Conservation (phyloP, 1,140 invertebrate species). For the Drosophila seguyi region DNA sequence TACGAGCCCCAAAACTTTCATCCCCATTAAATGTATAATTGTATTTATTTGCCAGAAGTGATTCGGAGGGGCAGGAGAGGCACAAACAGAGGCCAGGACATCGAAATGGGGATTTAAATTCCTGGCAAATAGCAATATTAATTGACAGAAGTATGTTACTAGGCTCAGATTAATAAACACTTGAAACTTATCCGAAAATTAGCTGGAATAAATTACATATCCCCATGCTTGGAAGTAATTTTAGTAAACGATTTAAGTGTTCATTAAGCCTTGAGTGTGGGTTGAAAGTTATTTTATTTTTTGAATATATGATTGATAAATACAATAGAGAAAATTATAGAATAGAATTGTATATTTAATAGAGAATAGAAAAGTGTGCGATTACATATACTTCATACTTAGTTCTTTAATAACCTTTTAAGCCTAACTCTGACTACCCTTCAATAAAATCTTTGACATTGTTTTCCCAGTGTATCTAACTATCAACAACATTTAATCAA, state of each 20-base stretch:
- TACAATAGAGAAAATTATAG: neutral
- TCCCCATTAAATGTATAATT: slow-evolving; percentile 57
- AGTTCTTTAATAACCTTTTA: neutral
- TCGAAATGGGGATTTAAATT: slow-evolving; percentile 46
- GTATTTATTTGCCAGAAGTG: slow-evolving; percentile 35
- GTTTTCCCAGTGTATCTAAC: slow-evolving; percentile 5
- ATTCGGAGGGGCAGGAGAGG: neutral
- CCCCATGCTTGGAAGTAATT: neutral
- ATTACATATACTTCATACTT: neutral
- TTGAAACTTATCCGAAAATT: neutral
- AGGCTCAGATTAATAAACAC: slow-evolving; percentile 8
- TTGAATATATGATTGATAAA: neutral
- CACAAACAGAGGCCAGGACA: slow-evolving; percentile 1
- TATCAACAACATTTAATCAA: slow-evolving; percentile 77
- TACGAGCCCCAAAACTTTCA: slow-evolving; percentile 55
- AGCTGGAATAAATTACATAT: neutral
- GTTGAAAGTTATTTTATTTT: neutral
- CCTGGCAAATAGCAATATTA: slow-evolving; percentile 56
- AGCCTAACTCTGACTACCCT: neutral
- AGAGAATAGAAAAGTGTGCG: too few relatives aligned
- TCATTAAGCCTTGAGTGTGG: too few relatives aligned
- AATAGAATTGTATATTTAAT: too few relatives aligned
- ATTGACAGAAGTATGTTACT: slow-evolving; percentile 25
- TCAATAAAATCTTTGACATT: neutral
- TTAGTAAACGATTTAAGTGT: neutral